A percentile compares a stretch with the other conserved stretches of the same genome.
Evolutionary conservation across 2,888 invertebrate genomes (phyloP).

Genomic region (Eristalinus aeneus): DNA sequence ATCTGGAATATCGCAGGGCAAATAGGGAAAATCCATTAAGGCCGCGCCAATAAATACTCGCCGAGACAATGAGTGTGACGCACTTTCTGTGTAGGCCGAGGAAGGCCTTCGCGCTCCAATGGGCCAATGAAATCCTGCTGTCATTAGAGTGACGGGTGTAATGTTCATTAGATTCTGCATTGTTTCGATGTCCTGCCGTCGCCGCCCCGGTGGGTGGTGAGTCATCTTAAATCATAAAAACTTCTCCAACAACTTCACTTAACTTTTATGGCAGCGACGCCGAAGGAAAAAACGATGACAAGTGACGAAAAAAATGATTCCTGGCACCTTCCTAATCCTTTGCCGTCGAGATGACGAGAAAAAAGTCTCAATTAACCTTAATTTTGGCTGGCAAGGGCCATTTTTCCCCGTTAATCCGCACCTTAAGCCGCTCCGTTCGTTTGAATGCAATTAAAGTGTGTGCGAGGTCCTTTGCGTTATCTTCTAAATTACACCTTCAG

Average conservation of each 20-base stretch:
- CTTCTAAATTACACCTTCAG: conserved; percentile 58
- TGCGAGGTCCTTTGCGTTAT: conserved; percentile 48
- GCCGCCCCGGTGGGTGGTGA: not conserved
- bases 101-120: conserved; percentile 58
- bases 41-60: conserved; percentile 54
- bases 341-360: not conserved
- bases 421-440: conserved; percentile 40
- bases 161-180: conserved; percentile 69
- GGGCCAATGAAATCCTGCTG: conserved; percentile 61
- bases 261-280: conserved; percentile 24
- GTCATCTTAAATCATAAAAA: conserved; percentile 14
- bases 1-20: conserved; percentile 47
- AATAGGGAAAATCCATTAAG: conserved; percentile 62
- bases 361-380: conserved; percentile 59
- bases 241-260: conserved; percentile 56
- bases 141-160: conserved; percentile 58
- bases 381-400: conserved; percentile 34
- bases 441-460: conserved; percentile 57
- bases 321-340: conserved; percentile 65
- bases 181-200: conserved; percentile 48
- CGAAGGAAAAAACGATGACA: conserved; percentile 7
- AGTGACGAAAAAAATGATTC: conserved; percentile 37
- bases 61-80: conserved; percentile 62
- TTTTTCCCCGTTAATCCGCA: conserved; percentile 40
- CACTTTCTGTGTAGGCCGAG: conserved; percentile 12